Percentiles rank a stretch among this genome's conserved stretches.
Conservation (phyloP, 2,113 vertebrate species). For the Barnardius zonarius region DNA sequence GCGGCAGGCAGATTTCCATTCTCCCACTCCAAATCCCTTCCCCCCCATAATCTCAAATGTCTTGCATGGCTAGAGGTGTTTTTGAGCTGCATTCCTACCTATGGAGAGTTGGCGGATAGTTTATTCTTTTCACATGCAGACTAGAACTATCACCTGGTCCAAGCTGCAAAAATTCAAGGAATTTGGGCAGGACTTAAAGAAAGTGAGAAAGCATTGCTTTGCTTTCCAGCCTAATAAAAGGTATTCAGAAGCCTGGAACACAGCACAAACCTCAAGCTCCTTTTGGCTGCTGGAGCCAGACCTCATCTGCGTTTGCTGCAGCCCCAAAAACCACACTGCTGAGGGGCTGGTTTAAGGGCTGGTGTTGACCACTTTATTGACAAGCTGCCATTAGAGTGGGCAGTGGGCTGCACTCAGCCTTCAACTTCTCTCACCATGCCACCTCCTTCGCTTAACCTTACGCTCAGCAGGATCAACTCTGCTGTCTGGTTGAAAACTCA, state of each 20-base stretch:
- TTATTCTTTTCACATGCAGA: slow-evolving; percentile 45
- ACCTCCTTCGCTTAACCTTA: neutral
- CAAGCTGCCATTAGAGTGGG: neutral
- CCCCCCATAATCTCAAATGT: neutral
- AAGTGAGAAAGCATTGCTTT: neutral
- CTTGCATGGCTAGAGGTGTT: neutral
- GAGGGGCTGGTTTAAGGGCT: neutral
- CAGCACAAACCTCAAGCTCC: neutral
- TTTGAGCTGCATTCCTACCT: slow-evolving; percentile 3
- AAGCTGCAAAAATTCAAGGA: slow-evolving; percentile 37
- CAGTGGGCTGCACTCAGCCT: neutral
- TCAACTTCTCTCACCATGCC: neutral
- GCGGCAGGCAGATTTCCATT: neutral
- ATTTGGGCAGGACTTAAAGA: slow-evolving; percentile 30
- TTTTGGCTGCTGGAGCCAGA: neutral
- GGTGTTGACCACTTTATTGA: neutral
- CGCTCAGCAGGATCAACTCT: neutral
- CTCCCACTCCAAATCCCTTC: neutral
- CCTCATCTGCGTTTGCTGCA: neutral
- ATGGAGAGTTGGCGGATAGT: neutral
- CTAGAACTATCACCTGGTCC: slow-evolving; percentile 26
- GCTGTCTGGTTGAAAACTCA: neutral
- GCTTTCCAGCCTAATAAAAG: neutral
- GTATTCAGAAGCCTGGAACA: neutral
- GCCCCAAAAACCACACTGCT: neutral